Evolutionary conservation across 2,888 invertebrate species (phyloP).

Genomic region (Clivina fossor): DNA sequence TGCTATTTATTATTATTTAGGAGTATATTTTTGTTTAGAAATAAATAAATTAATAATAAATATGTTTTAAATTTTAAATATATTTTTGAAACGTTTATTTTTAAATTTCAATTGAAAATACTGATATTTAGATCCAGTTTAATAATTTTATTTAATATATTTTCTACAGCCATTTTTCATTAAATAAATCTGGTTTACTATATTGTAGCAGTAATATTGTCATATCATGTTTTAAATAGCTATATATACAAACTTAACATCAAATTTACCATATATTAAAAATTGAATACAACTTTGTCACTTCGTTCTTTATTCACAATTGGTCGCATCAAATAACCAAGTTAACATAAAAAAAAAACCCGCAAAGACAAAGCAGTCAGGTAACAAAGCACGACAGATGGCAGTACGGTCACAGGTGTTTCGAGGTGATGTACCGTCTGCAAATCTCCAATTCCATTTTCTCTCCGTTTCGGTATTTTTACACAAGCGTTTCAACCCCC

Average conservation of each 20-base stretch:
- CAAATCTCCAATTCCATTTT: constrained; percentile 16
- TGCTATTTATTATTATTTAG: not conserved
- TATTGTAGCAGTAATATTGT: too few species aligned
- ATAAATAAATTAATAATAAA: too few species aligned
- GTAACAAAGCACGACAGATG: constrained; percentile 8
- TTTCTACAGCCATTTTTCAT: too few species aligned
- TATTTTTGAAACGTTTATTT: not conserved
- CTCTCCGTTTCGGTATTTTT: constrained; percentile 7
- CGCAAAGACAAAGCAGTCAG: not conserved
- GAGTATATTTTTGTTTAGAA: not conserved
- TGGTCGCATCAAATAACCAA: too few species aligned
- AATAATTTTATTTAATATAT: not conserved
- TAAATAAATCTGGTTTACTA: too few species aligned
- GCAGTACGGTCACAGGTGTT: constrained; percentile 17
- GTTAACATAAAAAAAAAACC: too few species aligned
- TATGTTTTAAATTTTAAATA: too few species aligned
- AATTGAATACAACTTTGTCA: too few species aligned
- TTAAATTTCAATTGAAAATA: not conserved
- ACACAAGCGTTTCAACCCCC: constrained; percentile 17
- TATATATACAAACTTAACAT: too few species aligned
- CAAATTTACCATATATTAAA: too few species aligned
- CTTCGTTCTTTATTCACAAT: too few species aligned
- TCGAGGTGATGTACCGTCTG: constrained; percentile 7
- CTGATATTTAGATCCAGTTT: not conserved
- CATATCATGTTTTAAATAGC: too few species aligned